Base-by-base conservation (phyloP, 2,113 vertebrate species). In the Heterochromis multidens region DNA sequence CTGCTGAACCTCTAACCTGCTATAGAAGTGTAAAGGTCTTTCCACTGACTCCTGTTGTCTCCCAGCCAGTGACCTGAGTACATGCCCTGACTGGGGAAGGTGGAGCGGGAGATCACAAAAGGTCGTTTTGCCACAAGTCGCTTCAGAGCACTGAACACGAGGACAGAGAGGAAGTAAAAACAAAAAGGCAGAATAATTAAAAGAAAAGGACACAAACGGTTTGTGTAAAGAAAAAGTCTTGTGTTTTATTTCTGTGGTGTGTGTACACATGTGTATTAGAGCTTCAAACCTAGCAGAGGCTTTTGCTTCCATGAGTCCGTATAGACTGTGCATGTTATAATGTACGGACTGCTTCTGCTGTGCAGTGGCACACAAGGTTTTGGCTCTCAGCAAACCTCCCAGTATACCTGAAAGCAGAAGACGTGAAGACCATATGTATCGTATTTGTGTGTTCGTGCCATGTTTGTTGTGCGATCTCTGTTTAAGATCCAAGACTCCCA, bases 31-130 rank as follows among this genome's bases (percentile, higher is more conserved):
- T 92, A 93, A 88, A 98, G 92, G 87, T 98, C 97, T 88, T 96
- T 97, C 97, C 97, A 98, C 63, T 94, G 94, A 82, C 97, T 98
- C 61, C 83, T 89, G 94, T 98, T 98, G 95, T 98, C 97, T 2
- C 97, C 97, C 77, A 98, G 94, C 97, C 97, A 98, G 93, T 98
- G 97, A 6, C 97, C 97, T 0, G 97, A 98, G 89, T 97, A 98
- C 57, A 43, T 91, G 13, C 97, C 97, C 92, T 98, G 97, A 94
- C 97, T 96, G 29, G 97, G 97, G 95, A 97, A 98, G 52, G 97
- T 97, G 87, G 97, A 98, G 77, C 97, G 97, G 13, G 97, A 98
- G 84, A 98, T 97, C 23, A 98, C 6, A 0, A 98, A 97, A 1
- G 97, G 96, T 2, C 97, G 95, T 80, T 97, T 97, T 5, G 90